Base-by-base conservation (phyloP, 2,888 invertebrate species). In the Polydrusus pterygomalis region DNA sequence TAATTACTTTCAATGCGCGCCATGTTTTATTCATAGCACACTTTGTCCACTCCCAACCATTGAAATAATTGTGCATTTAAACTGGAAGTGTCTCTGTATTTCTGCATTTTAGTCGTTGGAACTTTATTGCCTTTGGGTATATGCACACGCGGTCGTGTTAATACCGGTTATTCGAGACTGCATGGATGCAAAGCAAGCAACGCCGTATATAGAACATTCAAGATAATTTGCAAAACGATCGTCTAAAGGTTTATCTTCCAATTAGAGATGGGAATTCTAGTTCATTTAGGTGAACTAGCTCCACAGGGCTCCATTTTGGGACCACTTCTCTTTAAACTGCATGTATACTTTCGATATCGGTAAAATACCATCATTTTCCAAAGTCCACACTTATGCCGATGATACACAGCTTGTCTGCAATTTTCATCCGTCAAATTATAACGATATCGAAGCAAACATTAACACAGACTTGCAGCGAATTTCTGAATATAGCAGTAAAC, bases 151-250 rank as follows among this genome's bases (percentile, higher is more conserved):
- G 58, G 58, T 38, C 17, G 38, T 60, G 17, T 60, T 60, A 60
- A 60, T 60, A 60, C 58, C 58, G 58, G 58, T 60, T 60, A 60
- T 60, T 38, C 58, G 58, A 60, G 58, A 60, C 18, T 60, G 38
- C 17, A 60, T 25, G 25, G 25, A 25, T 60, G 18, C 38, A 60
- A 60, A 38, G 58, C 58, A 17, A 60, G 38, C 18, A 60, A 18
- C 34, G 17, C 34, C 15, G 56, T 58, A 15, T 60, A n/a, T 25
- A n/a, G 25, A 25, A 30, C 54, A 25, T 54, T 54, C 30, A 54
- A 7, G 54, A 54, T 51, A 51, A 51, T 51, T 51, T 20, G 51
- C 20, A 51, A 51, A 51, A 1, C 8, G 51, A 11, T 51, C 51
- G 51, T 8, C 18, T 51, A 20, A 51, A 51, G 18, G 20, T 18